Evolutionary conservation across 2,113 vertebrate species (phyloP).

Genomic region (Alectura lathami): DNA sequence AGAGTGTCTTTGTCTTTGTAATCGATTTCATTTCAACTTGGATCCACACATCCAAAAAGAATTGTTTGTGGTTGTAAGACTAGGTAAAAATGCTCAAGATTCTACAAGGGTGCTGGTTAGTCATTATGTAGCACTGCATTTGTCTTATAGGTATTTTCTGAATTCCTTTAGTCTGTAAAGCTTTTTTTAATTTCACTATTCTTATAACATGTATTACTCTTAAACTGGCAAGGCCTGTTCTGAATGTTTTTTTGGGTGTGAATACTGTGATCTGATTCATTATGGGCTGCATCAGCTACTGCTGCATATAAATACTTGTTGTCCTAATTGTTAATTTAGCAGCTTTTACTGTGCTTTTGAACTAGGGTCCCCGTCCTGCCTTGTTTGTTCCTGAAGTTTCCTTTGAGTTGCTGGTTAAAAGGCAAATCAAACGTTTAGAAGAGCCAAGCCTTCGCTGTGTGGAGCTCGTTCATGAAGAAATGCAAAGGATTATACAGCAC

Average conservation of each 20-base stretch:
- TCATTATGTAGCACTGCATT: neutral
- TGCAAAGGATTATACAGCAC: slow-evolving; percentile 98
- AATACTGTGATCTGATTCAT: neutral
- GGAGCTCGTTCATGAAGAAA: slow-evolving; percentile 97
- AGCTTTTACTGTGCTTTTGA: neutral
- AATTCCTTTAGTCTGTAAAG: neutral
- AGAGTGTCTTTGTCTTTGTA: neutral
- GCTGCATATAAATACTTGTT: neutral
- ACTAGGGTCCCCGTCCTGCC: slow-evolving; percentile 93
- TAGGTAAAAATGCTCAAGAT: neutral
- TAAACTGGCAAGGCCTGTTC: neutral
- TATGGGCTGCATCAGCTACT: neutral
- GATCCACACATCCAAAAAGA: neutral
- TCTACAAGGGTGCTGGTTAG: neutral
- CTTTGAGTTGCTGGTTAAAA: slow-evolving; percentile 95
- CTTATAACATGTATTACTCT: neutral
- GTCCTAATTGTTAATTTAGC: neutral
- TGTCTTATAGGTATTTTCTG: neutral
- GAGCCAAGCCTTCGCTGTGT: slow-evolving; percentile 97
- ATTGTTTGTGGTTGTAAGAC: neutral
- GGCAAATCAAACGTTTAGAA: slow-evolving; percentile 95
- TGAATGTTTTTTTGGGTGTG: neutral
- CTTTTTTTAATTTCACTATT: neutral
- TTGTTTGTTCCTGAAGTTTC: slow-evolving; percentile 97
- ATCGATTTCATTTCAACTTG: neutral